Evolutionary conservation across 1,140 invertebrate species (phyloP).

Genomic region (Anastrepha ludens): DNA sequence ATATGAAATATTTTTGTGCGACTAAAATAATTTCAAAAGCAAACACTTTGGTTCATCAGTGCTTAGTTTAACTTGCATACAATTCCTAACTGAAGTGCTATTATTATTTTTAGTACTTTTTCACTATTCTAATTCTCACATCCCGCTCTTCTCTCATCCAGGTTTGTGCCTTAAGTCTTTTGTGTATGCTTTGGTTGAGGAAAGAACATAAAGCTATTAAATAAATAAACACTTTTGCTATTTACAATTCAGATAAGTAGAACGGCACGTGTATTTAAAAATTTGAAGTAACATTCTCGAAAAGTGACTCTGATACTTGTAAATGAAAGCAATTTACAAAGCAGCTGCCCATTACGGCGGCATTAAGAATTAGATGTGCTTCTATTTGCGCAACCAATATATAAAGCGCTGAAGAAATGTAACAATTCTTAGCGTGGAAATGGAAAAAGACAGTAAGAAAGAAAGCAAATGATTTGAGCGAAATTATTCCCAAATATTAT

Average conservation of each 20-base stretch:
- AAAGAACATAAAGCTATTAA: neutral
- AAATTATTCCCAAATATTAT: too few species aligned
- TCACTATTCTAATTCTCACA: neutral
- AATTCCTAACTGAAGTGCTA: too few species aligned
- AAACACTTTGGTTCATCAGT: too few species aligned
- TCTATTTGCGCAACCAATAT: neutral
- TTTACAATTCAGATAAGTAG: neutral
- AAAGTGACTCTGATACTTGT: neutral
- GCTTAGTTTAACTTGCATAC: too few species aligned
- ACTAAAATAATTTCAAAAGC: too few species aligned
- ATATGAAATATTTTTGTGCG: too few species aligned
- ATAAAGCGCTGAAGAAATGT: too few species aligned
- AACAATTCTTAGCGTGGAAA: too few species aligned
- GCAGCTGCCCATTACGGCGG: neutral
- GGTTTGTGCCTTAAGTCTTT: constrained; percentile 22
- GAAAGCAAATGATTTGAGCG: too few species aligned
- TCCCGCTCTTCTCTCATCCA: neutral
- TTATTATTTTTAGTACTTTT: too few species aligned
- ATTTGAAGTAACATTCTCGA: neutral
- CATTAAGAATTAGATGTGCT: neutral
- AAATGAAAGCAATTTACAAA: neutral
- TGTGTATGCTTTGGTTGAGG: neutral
- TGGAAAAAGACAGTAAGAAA: too few species aligned
- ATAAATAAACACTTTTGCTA: constrained; percentile 12
- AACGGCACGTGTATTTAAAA: neutral